Evolutionary conservation across 2,888 invertebrate species (phyloP), one percentile per base, ranked within the genome.

Genomic region (Caenorhabditis afra): DNA sequence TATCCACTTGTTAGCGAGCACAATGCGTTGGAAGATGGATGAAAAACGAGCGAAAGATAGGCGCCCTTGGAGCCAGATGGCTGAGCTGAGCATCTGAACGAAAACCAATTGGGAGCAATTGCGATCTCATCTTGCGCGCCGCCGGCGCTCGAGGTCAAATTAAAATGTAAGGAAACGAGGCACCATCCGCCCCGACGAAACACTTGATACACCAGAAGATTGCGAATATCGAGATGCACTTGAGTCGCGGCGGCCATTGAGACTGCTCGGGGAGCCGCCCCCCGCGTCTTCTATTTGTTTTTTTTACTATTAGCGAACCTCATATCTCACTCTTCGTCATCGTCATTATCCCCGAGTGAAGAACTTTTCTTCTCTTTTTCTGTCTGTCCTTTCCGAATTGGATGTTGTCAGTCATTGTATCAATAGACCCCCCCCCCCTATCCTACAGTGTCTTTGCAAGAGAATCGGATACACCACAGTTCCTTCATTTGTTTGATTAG

Each of bases 201-300:
- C 76, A 76, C 76, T 76, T 76, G 76, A 76, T 68, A 76, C 67
- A 68, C 76, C 66, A 68, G 75, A 76, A 76, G 67, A 68, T 76
- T 76, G 67, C 55, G 67, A 75, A 75, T 29, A 29, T 75, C 75
- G 75, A 67, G 75, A 76, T 76, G 75, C 75, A 76, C 75, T 76
- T 76, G 75, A 76, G 75, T 57, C 62, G 29, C 29, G 29, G 29
- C 29, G 73, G 73, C 49, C 73, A 73, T 73, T 58, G 73, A 73
- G 64, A 73, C 64, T 29, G 29, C 29, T 29, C 29, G 29, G 29
- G 29, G 29, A 29, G 29, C 29, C 29, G 29, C 62, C 64, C 41
- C 62, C 39, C 57, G 47, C 55, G 23, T 47, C 23, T 41, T 41
- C 18, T 58, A 47, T 53, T 16, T 75, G 44, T 75, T 75, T 75